Evolutionary conservation across 2,888 invertebrate genomes (phyloP), one percentile per base, ranked within the genome.

Genomic region (Epirrhoe tristata): DNA sequence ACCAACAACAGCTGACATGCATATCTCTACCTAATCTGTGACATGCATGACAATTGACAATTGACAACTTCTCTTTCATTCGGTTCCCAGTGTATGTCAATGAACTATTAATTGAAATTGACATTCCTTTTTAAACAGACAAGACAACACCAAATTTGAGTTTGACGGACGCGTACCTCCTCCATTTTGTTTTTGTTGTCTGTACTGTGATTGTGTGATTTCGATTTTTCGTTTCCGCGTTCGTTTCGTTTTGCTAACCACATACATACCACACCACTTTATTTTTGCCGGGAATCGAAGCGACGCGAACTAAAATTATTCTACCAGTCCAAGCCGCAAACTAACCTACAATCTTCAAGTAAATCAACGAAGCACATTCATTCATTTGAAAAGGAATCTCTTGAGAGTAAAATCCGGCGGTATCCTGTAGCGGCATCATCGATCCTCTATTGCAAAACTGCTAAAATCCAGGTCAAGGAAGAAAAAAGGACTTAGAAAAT

Each of bases 401-500:
- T 39, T 17, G 17, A 17, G 12, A 36, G 39, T 36, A 31, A 10
- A 48, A 16, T 16, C 48, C 48, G 14, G 48, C 14, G 10, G 31
- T 52, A 32, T 32, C 31, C 39, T 12, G 55, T 39, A 57, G 57
- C 32, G 46, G 46, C 46, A 43, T 56, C 39, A 10, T 36, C 16
- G 12, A 43, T 43, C 39, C 39, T 43, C 39, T 43, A 12, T 43
- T 43, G 39, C 39, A 12, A 43, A 43, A 43, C 12, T 34, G 12
- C 12, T 12, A 34, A 32, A 58, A 17, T 31, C 58, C 32, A 58
- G 16, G 50, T 24, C 32, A 14, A n/a, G 14, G 14, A 46, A 24
- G 24, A 14, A 53, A 43, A 50, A 12, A n/a, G 16, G 50, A 54
- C 24, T 34, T 16, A 8, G 39, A 81, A 77, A 77, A 93, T 93